These are phyloP conservation scores for Holotrichia oblita DNA, from an alignment of 1,140 invertebrate genomes.

Conservation along the genomic window DNA sequence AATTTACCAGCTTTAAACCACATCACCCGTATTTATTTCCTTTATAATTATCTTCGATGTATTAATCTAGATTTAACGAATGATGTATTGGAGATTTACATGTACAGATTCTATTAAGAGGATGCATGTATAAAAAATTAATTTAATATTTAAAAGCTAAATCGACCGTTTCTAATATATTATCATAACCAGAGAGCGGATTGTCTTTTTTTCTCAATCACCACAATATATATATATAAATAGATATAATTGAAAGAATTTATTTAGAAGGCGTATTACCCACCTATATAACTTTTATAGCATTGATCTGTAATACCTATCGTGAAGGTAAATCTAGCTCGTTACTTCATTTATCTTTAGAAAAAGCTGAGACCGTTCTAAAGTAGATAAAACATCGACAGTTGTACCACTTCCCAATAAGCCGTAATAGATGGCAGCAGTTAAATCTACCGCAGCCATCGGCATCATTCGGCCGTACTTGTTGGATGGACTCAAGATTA, in stretches of 20 bases:
- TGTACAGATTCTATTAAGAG: neutral
- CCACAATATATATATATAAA: too few species aligned
- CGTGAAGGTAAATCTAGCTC: neutral
- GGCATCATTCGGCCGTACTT: neutral
- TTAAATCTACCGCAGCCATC: neutral
- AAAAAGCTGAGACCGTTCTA: neutral
- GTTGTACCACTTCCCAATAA: conserved; percentile 16
- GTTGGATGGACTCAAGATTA: conserved; percentile 13
- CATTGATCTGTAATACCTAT: too few species aligned
- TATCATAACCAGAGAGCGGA: too few species aligned
- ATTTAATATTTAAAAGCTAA: too few species aligned
- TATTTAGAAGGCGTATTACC: too few species aligned
- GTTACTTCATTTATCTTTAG: neutral
- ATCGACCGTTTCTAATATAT: too few species aligned
- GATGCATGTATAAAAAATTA: too few species aligned
- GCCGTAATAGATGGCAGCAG: conserved; percentile 1
- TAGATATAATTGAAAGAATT: too few species aligned
- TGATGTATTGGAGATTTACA: neutral
- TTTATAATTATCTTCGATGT: conserved; percentile 6
- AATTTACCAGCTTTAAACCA: neutral
- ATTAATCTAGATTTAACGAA: neutral
- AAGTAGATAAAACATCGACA: neutral
- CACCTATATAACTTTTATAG: too few species aligned
- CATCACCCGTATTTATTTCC: neutral
- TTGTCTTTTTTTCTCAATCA: too few species aligned